phyloP scores from a whole-genome alignment of 2,888 invertebrate species.

The Ormyrus pomaceus region DNA sequence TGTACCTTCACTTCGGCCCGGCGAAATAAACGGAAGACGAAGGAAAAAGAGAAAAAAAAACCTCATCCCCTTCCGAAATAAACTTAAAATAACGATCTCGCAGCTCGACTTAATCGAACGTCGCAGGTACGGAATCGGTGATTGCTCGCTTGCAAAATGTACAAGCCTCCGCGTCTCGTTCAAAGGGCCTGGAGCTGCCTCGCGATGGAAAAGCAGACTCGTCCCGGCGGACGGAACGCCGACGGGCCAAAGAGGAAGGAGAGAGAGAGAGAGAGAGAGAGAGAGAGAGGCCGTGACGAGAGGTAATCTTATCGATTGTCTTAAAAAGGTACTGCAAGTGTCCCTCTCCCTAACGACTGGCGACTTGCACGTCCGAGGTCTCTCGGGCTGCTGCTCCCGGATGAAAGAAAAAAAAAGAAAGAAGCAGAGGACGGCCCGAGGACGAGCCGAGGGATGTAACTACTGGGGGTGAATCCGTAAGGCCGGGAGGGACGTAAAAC shows the following conservation, averaged over 20 bases:
- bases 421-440: constrained; percentile 26
- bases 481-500: constrained; percentile 1
- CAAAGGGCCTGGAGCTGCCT: not conserved
- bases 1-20: no score
- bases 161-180: not conserved
- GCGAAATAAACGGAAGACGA: no score
- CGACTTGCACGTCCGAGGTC: constrained; percentile 62
- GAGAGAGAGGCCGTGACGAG: constrained; percentile 37
- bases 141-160: constrained; percentile 10
- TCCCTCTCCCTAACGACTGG: constrained; percentile 60
- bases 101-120: constrained; percentile 1
- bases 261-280: not conserved
- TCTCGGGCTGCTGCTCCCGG: constrained; percentile 12
- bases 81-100: no score
- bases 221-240: not conserved
- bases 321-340: constrained; percentile 56
- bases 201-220: not conserved
- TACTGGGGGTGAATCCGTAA: constrained; percentile 41
- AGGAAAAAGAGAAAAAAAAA: no score
- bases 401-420: constrained; percentile 27
- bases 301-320: constrained; percentile 70
- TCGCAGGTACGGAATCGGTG: not conserved
- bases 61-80: no score
- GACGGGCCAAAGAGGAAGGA: not conserved
- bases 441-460: constrained; percentile 28